Base-by-base conservation (phyloP, 2,797 vertebrate species). In the Natrix natrix region DNA sequence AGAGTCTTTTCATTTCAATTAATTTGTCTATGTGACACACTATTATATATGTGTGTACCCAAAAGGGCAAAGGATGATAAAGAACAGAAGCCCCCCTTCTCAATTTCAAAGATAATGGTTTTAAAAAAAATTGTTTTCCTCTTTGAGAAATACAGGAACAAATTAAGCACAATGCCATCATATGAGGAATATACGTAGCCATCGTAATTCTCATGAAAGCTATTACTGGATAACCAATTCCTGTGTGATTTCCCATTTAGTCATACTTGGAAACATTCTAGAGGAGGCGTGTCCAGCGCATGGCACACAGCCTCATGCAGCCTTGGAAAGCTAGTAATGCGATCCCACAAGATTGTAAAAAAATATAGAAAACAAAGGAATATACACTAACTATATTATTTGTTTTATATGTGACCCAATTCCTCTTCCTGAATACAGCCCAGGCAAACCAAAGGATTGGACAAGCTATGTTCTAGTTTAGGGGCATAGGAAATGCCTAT, bases 211-310 rank as follows among this genome's bases (percentile, higher is more conserved):
- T 61, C 86, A 88, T 1, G 3, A 17, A 54, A 8, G 43, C 52
- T 55, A 88, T 60, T 88, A 78, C 12, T 61, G 11, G 56, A 69
- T 61, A 78, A 66, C 43, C 20, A 88, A 83, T 93, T 61, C 90
- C 86, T 88, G 61, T 83, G 83, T 63, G 88, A 78, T 91, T 91
- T 74, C 59, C 26, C 32, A 54, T 54, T 93, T 63, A 93, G 8
- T 91, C 86, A 91, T 78, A n/a, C 74, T n/a, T 43, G 55, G 26
- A 32, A 66, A 55, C 8, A 14, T 90, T 57, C 4, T 87, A 24
- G 28, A 88, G 24, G 8, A 69, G 14, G n/a, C 7, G 2, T 32
- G 14, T 66, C 28, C 13, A 66, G 13, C n/a, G n/a, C 0, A 0
- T 7, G n/a, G 5, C 28, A n/a, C 28, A n/a, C 5, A n/a, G 63